Conservation (phyloP, 2,888 invertebrate species). For the Autographa pulchrina region DNA sequence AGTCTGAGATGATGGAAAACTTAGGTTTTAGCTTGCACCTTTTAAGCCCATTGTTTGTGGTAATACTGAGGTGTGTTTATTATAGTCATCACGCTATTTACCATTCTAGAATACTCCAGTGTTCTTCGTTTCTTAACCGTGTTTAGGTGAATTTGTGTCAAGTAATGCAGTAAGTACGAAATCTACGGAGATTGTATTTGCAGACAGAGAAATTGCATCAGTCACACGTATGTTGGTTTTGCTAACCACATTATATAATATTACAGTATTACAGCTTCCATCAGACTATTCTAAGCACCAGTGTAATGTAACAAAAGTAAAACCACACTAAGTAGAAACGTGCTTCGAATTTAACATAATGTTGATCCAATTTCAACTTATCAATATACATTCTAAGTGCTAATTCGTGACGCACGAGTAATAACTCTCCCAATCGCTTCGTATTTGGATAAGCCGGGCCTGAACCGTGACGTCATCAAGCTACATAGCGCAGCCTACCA, state of each 20-base stretch:
- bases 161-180: background rate
- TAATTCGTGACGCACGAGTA: slow-evolving; percentile 41
- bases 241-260: slow-evolving; percentile 20
- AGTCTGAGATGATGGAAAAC: too few species aligned
- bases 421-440: slow-evolving; percentile 19
- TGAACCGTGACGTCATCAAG: slow-evolving; percentile 21
- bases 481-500: slow-evolving; percentile 14
- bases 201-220: background rate
- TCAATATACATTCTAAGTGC: slow-evolving; percentile 25
- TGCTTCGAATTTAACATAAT: slow-evolving; percentile 19
- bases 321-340: slow-evolving; percentile 41
- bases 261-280: background rate
- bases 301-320: slow-evolving; percentile 23
- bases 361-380: slow-evolving; percentile 37
- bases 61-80: too few species aligned
- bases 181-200: background rate
- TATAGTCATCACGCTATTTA: too few species aligned
- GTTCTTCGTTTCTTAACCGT: background rate
- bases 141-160: background rate
- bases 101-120: too few species aligned
- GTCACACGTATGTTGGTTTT: background rate
- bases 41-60: too few species aligned
- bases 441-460: slow-evolving; percentile 30
- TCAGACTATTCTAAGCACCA: background rate
- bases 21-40: too few species aligned